Evolutionary conservation across 2,797 vertebrate species (phyloP), one percentile per base, ranked within the genome.

Genomic region (Poeciliopsis presidionis): DNA sequence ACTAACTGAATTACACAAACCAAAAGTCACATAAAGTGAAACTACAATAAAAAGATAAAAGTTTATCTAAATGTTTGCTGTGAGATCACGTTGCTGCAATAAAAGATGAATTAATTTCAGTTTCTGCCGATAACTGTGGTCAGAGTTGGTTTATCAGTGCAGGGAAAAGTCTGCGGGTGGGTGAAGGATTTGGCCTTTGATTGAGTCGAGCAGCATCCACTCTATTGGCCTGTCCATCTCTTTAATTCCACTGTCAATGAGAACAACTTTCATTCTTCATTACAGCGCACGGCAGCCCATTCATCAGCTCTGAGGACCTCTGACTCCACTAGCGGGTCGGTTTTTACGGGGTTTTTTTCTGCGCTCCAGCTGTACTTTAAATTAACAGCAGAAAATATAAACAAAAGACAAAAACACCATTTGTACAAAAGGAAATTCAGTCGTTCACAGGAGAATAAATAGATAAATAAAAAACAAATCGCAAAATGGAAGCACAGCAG

Each of bases 211-310:
- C 67, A 46, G 67, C 67, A 45, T 71, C 67, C 43, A 28, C 67
- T 71, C 43, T 46, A 71, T 71, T 71, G 43, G 67, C 67, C 67
- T 71, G 67, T 71, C 67, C 67, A 18, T 71, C 67, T 46, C 67
- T 46, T 46, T 71, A 71, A 71, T 28, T 71, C 67, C 67, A 71
- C 43, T 9, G 67, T 71, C 67, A 46, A 71, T 71, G 67, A 46
- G 67, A 71, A 71, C 67, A 71, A 71, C 41, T 46, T 46, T 71
- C 43, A 45, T 71, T 71, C 67, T 71, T 71, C 67, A 71, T 46
- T 71, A 46, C 3, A 18, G n/a, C 13, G 16, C n/a, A 1, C 28
- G 67, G 43, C 67, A 71, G 67, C 41, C n/a, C 67, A 71, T 71
- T 71, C 18, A 71, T 71, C 67, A 71, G 67, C 67, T n/a, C 67